phyloP scores from a whole-genome alignment of 2,797 vertebrate species.

The Somateria mollissima region DNA sequence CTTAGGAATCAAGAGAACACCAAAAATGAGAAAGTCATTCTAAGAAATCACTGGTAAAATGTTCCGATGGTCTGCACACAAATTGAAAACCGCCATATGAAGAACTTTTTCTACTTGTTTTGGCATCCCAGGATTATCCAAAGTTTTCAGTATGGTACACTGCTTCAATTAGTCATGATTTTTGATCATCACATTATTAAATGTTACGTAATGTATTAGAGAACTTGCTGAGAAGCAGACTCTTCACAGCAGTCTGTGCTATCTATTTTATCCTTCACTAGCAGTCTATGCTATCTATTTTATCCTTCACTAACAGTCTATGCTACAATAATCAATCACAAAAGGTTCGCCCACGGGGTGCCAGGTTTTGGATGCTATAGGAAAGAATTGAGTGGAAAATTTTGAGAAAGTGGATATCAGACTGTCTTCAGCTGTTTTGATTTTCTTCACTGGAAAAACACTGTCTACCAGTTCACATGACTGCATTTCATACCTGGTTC shows the following conservation, averaged over 20 bases:
- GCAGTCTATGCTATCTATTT: too few species aligned
- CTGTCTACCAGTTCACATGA: too few species aligned
- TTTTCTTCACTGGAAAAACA: neutral
- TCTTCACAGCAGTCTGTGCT: neutral
- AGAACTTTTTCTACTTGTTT: neutral
- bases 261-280: too few species aligned
- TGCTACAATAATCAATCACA: too few species aligned
- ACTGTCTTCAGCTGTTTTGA: neutral
- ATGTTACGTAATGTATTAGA: neutral
- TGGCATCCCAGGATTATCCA: neutral
- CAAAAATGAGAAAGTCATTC: neutral
- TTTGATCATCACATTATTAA: neutral
- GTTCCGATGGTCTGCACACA: neutral
- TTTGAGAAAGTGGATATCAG: too few species aligned
- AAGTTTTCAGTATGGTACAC: neutral
- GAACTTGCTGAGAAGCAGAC: neutral
- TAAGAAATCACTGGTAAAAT: neutral
- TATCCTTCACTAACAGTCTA: too few species aligned
- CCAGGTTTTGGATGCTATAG: neutral
- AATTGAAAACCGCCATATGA: neutral
- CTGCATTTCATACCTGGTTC: neutral
- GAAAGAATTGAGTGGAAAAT: neutral
- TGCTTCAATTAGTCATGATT: neutral
- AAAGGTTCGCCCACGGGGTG: neutral
- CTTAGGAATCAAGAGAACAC: neutral